Conservation (phyloP, 2,888 invertebrate species). For the Xestia xanthographa region DNA sequence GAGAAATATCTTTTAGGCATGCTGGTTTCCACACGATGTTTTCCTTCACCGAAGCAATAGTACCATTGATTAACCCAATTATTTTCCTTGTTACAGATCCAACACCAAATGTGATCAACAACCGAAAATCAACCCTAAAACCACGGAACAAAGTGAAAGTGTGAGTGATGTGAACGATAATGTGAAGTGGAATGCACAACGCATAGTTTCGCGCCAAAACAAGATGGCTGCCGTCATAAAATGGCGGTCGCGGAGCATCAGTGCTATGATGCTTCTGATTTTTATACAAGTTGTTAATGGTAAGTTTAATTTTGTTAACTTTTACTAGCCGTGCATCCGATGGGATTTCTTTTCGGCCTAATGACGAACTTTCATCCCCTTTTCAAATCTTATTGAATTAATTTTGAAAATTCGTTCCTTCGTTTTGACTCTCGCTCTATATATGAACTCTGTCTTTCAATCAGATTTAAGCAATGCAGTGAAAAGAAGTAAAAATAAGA, state of each 20-base stretch:
- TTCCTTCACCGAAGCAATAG: too few species aligned
- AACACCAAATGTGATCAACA: constrained; percentile 49
- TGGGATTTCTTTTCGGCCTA: not conserved
- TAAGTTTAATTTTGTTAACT: constrained; percentile 69
- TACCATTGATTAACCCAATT: not conserved
- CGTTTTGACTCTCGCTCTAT: not conserved
- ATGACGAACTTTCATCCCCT: not conserved
- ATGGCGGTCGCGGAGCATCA: constrained; percentile 82
- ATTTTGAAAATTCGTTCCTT: not conserved
- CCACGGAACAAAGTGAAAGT: constrained; percentile 14
- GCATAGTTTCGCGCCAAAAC: constrained; percentile 69
- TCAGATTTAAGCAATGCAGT: not conserved
- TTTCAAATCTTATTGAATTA: not conserved
- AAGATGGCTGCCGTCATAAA: constrained; percentile 84
- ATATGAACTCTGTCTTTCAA: not conserved
- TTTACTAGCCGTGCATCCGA: too few species aligned
- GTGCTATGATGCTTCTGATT: constrained; percentile 78
- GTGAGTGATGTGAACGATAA: constrained; percentile 65
- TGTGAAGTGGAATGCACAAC: constrained; percentile 71
- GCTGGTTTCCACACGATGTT: too few species aligned
- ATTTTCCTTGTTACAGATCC: constrained; percentile 64
- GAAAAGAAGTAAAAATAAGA: not conserved
- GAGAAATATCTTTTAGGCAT: too few species aligned
- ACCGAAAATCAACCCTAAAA: constrained; percentile 9
- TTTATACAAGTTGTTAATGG: constrained; percentile 82